These are phyloP conservation scores for Saimiri boliviensis DNA, from an alignment of 2,113 vertebrate species.

Conservation along the genomic window DNA sequence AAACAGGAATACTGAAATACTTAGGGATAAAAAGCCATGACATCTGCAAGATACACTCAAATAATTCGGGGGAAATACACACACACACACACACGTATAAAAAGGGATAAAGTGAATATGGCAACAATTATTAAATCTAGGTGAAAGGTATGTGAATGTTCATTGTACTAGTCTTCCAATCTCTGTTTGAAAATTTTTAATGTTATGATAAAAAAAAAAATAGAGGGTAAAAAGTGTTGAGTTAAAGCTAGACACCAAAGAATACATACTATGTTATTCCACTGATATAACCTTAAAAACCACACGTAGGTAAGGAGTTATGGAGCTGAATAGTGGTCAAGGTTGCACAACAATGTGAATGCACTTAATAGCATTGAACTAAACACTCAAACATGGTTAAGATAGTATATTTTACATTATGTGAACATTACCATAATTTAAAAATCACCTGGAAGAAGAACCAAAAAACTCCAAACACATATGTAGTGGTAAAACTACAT, in stretches of 20 bases:
- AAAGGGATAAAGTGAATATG: neutral
- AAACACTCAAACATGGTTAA: neutral
- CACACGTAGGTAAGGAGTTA: neutral
- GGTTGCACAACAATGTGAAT: neutral
- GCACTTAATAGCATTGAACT: neutral
- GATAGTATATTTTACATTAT: neutral
- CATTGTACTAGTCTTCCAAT: neutral
- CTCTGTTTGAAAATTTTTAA: neutral
- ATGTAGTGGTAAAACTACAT: neutral
- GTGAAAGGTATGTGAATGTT: neutral
- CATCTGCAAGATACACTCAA: neutral
- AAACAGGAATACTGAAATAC: neutral
- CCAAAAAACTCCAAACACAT: neutral
- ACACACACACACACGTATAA: neutral
- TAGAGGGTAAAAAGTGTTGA: neutral
- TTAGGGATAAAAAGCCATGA: too few relatives aligned
- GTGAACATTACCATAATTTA: neutral
- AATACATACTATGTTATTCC: neutral
- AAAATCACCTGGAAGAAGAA: neutral
- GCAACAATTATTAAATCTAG: neutral
- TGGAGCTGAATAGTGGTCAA: neutral
- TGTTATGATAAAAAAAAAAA: neutral
- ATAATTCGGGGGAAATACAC: neutral
- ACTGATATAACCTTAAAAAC: neutral
- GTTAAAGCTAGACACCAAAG: neutral